Evolutionary conservation across 2,888 invertebrate genomes (phyloP), one percentile per base, ranked within the genome.

Genomic region (Spisula subtruncata): DNA sequence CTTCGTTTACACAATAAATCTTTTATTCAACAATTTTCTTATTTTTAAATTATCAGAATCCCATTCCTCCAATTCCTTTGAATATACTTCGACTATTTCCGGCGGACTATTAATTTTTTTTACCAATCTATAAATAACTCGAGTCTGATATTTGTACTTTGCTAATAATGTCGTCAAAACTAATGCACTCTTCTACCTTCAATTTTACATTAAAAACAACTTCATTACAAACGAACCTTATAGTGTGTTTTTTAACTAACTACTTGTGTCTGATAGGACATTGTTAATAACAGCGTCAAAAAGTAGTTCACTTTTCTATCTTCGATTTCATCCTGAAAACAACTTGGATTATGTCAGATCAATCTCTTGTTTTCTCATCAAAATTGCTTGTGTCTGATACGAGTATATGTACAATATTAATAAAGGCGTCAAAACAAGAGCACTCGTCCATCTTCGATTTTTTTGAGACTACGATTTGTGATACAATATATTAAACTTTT

Each of bases 361-460:
- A 41, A 41, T 41, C 8, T 41, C 41, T 41, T 41, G 8, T 41
- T 41, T 41, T 41, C n/a, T n/a, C 8, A 41, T 41, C 41, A 2
- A 41, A n/a, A n/a, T n/a, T n/a, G 12, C 71, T 60, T 71, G 71
- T 71, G 18, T 71, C 71, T 71, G 71, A 71, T n/a, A 41, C 41
- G 2, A 8, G 8, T 75, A 35, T 75, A 75, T 75, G 29, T 6
- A 75, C 16, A 75, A 35, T 35, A 35, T 75, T 75, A 35, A 75
- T 35, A 32, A 75, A 10, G 75, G 32, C 75, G 75, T 75, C 75
- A 75, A 75, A 75, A 16, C 75, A 18, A 18, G 25, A 14, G 35
- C 75, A 32, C 35, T 35, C 25, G 29, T 71, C 71, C 18, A 32
- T 75, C 75, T 32, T 32, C 75, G 35, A 75, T 75, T 75, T 35